Base-by-base conservation (phyloP, 2,113 vertebrate species). In the Gambusia holbrooki region DNA sequence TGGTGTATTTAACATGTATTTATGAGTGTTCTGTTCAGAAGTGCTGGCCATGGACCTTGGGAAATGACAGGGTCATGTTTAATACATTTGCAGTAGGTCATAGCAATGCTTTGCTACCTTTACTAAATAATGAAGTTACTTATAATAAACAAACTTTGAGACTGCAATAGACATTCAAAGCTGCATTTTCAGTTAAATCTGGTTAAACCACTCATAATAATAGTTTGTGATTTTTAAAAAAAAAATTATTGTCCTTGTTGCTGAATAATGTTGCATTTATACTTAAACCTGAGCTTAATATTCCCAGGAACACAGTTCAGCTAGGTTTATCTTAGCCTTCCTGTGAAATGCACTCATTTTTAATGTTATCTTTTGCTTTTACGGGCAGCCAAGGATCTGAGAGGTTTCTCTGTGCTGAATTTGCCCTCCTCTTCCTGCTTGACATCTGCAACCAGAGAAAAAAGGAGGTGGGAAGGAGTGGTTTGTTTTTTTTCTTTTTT, bases 361-460 rank as follows among this genome's bases (percentile, higher is more conserved):
- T 25, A 14, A 66, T 61, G 28, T 66, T 42, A 32, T 32, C 27
- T 74, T 77, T 61, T 71, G 66, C 69, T 74, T 67, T 80, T 77
- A 75, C 75, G 74, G 77, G 84, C 79, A 84, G 82, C 86, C 77
- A 85, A 79, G 54, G 63, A 77, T 67, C 76, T 94, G 87, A 94
- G 93, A 94, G 89, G 80, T 81, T 70, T 83, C 91, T 94, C 88
- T 94, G 93, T 95, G 73, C 75, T 93, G 64, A 79, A 48, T 32
- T 40, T 37, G 84, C 84, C 86, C 77, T 74, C 77, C 58, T 66
- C 75, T 66, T 67, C 62, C 48, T 79, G 42, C 66, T 62, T 67
- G 88, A 87, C 89, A 85, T 92, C 88, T 88, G 84, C 60, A 82
- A 66, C 28, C 35, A 74, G 65, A 77, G 76, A 69, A 28, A 79